A percentile compares a stretch with the other conserved stretches of the same genome.
Evolutionary conservation across 1,140 invertebrate species (phyloP).

Genomic region (Sweltsa coloradensis): DNA sequence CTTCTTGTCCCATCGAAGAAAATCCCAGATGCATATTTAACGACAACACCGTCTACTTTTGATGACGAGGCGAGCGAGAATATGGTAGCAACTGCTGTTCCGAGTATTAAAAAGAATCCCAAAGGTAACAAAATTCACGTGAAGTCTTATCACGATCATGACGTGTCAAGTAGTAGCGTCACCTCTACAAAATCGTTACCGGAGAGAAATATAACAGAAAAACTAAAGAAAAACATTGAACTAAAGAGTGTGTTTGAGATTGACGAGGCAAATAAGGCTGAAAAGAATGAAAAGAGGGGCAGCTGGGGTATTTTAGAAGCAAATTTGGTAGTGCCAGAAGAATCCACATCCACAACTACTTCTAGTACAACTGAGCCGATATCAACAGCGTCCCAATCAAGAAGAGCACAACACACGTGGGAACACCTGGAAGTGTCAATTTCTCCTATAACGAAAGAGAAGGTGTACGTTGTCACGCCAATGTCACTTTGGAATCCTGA

Average conservation of each 20-base stretch:
- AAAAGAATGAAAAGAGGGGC: background rate
- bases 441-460: slow-evolving; percentile 57
- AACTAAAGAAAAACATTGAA: background rate
- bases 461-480: slow-evolving; percentile 23
- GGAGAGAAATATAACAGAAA: background rate
- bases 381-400: background rate
- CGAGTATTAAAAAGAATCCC: slow-evolving; percentile 2
- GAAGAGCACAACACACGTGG: slow-evolving; percentile 31
- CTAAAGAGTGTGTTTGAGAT: too few species aligned
- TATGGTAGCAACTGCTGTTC: background rate
- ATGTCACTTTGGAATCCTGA: slow-evolving; percentile 2
- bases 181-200: slow-evolving; percentile 28
- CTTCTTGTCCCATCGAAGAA: slow-evolving; percentile 43
- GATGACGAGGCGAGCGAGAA: slow-evolving; percentile 5
- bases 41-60: slow-evolving; percentile 35
- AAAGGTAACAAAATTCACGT: slow-evolving; percentile 25
- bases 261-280: too few species aligned
- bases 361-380: slow-evolving; percentile 7
- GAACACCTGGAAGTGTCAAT: slow-evolving; percentile 51
- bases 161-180: slow-evolving; percentile 38
- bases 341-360: slow-evolving; percentile 21
- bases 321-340: background rate
- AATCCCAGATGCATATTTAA: slow-evolving; percentile 65
- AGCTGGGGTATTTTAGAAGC: slow-evolving; percentile 4
- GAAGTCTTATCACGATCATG: slow-evolving; percentile 33